These are phyloP conservation scores for Grus americana DNA, from an alignment of 2,113 vertebrate genomes.

Conservation along the genomic window DNA sequence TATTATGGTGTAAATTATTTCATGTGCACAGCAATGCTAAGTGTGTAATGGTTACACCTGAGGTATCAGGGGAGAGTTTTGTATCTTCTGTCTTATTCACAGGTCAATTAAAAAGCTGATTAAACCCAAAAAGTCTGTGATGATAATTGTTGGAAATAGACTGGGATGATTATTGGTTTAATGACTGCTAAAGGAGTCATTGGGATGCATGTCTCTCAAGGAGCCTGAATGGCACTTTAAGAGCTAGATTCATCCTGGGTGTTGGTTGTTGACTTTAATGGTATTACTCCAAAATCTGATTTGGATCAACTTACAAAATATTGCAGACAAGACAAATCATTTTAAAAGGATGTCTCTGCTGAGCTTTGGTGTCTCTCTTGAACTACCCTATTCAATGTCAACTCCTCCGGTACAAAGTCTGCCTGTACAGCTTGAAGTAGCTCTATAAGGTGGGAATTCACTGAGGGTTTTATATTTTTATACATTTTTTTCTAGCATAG, in stretches of 20 bases:
- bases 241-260: slow-evolving; percentile 37
- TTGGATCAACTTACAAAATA: slow-evolving; percentile 29
- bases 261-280: slow-evolving; percentile 52
- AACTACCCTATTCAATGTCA: slow-evolving; percentile 26
- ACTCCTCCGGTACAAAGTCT: neutral
- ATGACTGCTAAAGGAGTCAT: slow-evolving; percentile 63
- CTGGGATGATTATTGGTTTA: slow-evolving; percentile 69
- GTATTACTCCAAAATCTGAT: slow-evolving; percentile 42
- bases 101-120: slow-evolving; percentile 66
- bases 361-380: slow-evolving; percentile 31
- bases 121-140: slow-evolving; percentile 59
- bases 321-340: slow-evolving; percentile 16
- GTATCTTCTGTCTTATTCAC: slow-evolving; percentile 52
- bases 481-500: slow-evolving; percentile 29
- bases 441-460: slow-evolving; percentile 39
- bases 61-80: slow-evolving; percentile 36
- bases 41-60: slow-evolving; percentile 42
- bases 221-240: slow-evolving; percentile 52
- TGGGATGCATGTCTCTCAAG: slow-evolving; percentile 48
- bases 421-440: slow-evolving; percentile 35
- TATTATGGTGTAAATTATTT: neutral
- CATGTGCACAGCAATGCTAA: neutral
- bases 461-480: slow-evolving; percentile 47
- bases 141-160: slow-evolving; percentile 68
- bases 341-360: slow-evolving; percentile 17